Percentiles rank a stretch among this genome's conserved stretches.
Conservation (phyloP, 2,888 invertebrate genomes). For the Xiphydria camelus region DNA sequence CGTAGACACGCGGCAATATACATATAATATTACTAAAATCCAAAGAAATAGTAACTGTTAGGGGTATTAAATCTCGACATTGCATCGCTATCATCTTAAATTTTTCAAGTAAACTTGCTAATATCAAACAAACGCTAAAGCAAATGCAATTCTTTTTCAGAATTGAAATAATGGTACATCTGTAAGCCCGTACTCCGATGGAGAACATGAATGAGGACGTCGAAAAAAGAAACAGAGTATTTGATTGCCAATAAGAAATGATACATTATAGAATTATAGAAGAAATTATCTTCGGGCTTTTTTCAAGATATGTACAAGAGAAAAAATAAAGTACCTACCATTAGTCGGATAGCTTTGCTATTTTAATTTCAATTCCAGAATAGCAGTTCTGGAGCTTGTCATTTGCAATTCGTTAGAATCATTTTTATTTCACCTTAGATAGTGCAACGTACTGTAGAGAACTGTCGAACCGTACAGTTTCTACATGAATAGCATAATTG, state of each 20-base stretch:
- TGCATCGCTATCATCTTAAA: too few relatives aligned
- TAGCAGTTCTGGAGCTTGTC: background rate
- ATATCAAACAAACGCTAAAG: too few relatives aligned
- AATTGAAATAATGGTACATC: background rate
- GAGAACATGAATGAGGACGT: background rate
- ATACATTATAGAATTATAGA: background rate
- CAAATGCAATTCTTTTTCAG: too few relatives aligned
- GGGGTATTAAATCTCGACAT: too few relatives aligned
- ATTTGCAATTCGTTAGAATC: background rate
- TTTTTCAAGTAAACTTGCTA: slow-evolving; percentile 1
- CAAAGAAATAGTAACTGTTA: too few relatives aligned
- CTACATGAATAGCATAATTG: background rate
- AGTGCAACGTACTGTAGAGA: background rate
- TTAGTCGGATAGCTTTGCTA: too few relatives aligned
- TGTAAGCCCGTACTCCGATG: background rate
- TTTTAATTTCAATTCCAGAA: too few relatives aligned
- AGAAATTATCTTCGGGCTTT: too few relatives aligned
- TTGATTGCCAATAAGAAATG: background rate
- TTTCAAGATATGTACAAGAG: too few relatives aligned
- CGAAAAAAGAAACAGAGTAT: background rate
- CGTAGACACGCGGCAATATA: too few relatives aligned
- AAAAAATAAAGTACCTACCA: too few relatives aligned
- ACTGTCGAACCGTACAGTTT: background rate
- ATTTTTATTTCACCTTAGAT: background rate
- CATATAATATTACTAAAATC: too few relatives aligned